Conservation (phyloP, 2,113 vertebrate genomes). For the Vulpes vulpes region DNA sequence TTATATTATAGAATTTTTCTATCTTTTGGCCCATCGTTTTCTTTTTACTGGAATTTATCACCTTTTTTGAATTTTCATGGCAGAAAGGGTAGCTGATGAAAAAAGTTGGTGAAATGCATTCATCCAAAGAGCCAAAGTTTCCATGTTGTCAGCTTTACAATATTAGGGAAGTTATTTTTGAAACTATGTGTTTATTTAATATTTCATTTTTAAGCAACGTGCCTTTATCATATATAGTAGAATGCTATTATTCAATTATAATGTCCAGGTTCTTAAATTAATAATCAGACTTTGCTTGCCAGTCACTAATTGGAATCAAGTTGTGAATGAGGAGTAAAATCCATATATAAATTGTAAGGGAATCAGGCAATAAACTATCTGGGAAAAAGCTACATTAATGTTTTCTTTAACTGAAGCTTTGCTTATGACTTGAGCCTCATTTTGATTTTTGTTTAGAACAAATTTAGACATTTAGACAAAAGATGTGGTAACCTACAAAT, state of each 20-base stretch:
- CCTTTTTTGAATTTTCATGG: slow-evolving; percentile 40
- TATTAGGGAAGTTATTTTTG: not conserved
- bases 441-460: slow-evolving; percentile 38
- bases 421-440: not conserved
- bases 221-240: not conserved
- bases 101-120: not conserved
- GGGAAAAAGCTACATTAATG: not conserved
- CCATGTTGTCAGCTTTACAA: not conserved
- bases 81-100: not conserved
- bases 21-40: not conserved
- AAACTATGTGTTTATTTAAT: slow-evolving; percentile 3
- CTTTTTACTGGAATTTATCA: slow-evolving; percentile 19
- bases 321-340: slow-evolving; percentile 39
- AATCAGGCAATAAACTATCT: not conserved
- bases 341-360: not conserved
- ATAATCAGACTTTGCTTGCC: not conserved
- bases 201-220: slow-evolving; percentile 17
- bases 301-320: slow-evolving; percentile 30
- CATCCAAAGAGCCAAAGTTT: not conserved
- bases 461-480: not conserved
- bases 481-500: not conserved
- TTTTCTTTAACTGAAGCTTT: slow-evolving; percentile 20
- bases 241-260: not conserved
- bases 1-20: not conserved
- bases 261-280: slow-evolving; percentile 36